phyloP scores from a whole-genome alignment of 2,888 invertebrate genomes.

The Tipula helvola region DNA sequence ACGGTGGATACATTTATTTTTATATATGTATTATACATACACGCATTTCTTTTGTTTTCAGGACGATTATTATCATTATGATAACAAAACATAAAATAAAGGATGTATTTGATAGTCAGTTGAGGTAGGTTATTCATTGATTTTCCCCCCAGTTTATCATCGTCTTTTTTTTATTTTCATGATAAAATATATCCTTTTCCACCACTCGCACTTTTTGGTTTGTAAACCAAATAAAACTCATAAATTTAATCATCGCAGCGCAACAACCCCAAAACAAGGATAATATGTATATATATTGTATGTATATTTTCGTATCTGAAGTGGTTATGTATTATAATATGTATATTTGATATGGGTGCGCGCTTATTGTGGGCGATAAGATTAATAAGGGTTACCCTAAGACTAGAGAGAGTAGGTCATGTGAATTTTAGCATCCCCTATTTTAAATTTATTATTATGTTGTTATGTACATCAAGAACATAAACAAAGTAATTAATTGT shows the following conservation, averaged over 20 bases:
- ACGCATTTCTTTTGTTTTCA: background rate
- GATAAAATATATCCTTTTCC: background rate
- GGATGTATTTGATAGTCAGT: background rate
- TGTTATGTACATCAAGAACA: background rate
- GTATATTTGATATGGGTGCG: background rate
- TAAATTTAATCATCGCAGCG: conserved; percentile 4
- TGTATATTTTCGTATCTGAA: background rate
- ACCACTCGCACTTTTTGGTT: background rate
- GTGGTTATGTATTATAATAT: background rate
- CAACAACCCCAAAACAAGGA: background rate
- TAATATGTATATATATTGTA: background rate
- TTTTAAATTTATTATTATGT: background rate
- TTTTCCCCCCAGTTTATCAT: background rate
- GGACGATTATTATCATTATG: background rate
- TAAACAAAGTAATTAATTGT: background rate
- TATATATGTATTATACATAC: background rate
- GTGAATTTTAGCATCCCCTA: background rate
- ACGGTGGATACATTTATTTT: background rate
- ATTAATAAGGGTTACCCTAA: background rate
- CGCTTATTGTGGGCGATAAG: background rate
- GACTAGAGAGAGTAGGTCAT: background rate
- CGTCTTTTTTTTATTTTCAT: background rate
- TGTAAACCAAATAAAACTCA: background rate
- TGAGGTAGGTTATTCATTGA: background rate
- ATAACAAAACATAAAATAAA: background rate